phyloP scores from a whole-genome alignment of 2,113 vertebrate genomes.

The Chascanopsetta lugubris region DNA sequence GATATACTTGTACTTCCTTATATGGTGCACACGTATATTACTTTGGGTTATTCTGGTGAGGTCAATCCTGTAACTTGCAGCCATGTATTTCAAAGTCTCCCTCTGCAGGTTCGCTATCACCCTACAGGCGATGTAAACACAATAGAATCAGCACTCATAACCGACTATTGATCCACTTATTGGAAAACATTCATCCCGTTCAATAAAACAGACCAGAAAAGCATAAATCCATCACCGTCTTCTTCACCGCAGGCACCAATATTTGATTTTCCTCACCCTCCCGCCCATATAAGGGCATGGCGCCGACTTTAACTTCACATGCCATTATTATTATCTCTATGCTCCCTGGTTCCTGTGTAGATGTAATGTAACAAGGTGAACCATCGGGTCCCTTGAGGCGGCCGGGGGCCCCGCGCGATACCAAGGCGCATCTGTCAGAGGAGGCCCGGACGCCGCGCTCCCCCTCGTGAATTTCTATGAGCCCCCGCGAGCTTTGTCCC shows the following conservation, averaged over 20 bases:
- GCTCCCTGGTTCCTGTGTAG: conserved; percentile 37
- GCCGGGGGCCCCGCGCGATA: conserved; percentile 13
- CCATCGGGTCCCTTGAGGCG: conserved; percentile 25
- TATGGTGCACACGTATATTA: no score
- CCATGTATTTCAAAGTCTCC: neutral
- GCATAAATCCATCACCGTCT: neutral
- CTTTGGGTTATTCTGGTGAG: neutral
- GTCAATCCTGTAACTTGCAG: neutral
- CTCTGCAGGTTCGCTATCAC: neutral
- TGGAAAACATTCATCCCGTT: neutral
- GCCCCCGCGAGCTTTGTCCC: conserved; percentile 50
- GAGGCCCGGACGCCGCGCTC: conserved; percentile 27
- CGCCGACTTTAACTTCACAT: conserved; percentile 27
- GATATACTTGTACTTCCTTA: no score
- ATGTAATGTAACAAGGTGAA: conserved; percentile 57
- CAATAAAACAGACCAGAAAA: neutral
- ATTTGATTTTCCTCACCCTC: conserved; percentile 19
- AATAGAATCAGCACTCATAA: neutral
- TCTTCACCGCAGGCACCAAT: neutral
- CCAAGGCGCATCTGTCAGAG: conserved; percentile 43
- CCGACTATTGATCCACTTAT: neutral
- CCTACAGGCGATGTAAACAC: neutral
- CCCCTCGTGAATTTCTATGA: conserved; percentile 53
- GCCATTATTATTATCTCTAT: conserved; percentile 19
- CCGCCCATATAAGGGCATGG: conserved; percentile 2